Evolutionary conservation across 2,113 vertebrate species (phyloP), one percentile per base, ranked within the genome.

Genomic region (Eptesicus fuscus): DNA sequence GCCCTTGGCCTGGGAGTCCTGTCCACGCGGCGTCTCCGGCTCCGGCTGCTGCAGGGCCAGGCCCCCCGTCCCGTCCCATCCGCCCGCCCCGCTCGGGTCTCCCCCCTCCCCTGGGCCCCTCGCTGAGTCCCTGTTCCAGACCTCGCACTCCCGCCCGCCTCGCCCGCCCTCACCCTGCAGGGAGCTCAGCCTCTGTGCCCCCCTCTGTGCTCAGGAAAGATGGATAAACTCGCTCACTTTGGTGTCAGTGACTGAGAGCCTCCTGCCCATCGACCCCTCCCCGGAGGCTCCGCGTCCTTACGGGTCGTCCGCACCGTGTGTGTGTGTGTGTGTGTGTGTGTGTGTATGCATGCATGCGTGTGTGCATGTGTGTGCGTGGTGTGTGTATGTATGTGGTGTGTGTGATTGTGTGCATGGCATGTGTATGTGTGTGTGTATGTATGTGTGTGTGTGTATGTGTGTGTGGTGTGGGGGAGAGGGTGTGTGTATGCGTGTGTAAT

Each of bases 171-270:
- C 51, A 83, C 30, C 16, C 42, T 4, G 37, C 14, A 1, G n/a
- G n/a, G 67, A 63, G 9, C 40, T 40, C 42, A 0, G 77, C 20
- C 42, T 67, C 16, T 59, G 20, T 47, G 88, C 11, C 69, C 28
- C 35, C 35, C 51, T 2, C 1, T 71, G 5, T 80, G 90, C 95
- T 95, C 94, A 95, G 96, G 92, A 95, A 95, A 76, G 28, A 40
- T 28, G 49, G 59, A 92, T 95, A 90, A 95, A 97, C 76, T 67
- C 71, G 7, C 51, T 93, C 56, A 71, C 74, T 87, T 85, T 92
- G 94, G 90, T 44, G 6, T 70, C 40, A 88, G 14, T 23, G 76
- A 44, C 28, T 69, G n/a, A 22, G 59, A 37, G 3, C 16, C 79
- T 88, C 59, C 37, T 35, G 13, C 67, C 49, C 51, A 7, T 56